Conservation (phyloP, 2,888 invertebrate species). For the Reticulitermes lucifugus region DNA sequence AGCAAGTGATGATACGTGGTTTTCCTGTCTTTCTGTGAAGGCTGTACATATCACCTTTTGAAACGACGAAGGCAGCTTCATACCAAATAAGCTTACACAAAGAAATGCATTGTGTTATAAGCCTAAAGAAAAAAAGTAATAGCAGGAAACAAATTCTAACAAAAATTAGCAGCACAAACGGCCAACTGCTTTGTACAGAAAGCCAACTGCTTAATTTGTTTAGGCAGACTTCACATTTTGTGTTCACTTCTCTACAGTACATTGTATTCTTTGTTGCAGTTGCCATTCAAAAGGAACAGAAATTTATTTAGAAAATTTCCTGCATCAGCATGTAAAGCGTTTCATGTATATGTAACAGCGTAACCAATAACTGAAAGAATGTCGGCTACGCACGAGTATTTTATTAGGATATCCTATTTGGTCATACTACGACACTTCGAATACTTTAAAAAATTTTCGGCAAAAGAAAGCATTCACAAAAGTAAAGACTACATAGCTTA, state of each 20-base stretch:
- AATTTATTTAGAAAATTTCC: background rate
- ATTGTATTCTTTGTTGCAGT: background rate
- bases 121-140: background rate
- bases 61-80: background rate
- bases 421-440: background rate
- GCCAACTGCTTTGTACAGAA: constrained; percentile 11
- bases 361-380: background rate
- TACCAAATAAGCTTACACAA: background rate
- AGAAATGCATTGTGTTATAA: constrained; percentile 9
- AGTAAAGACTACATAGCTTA: background rate
- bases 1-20: background rate
- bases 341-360: background rate
- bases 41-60: background rate
- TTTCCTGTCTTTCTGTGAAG: too few species aligned
- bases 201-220: background rate
- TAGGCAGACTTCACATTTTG: background rate
- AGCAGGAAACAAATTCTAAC: background rate
- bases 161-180: background rate
- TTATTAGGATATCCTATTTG: background rate
- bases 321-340: background rate
- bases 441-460: background rate
- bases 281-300: background rate
- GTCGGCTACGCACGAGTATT: background rate
- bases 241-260: background rate
- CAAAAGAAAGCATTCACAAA: constrained; percentile 14